Evolutionary conservation across 2,797 vertebrate species (phyloP).

Genomic region (Phalanger gymnotis): DNA sequence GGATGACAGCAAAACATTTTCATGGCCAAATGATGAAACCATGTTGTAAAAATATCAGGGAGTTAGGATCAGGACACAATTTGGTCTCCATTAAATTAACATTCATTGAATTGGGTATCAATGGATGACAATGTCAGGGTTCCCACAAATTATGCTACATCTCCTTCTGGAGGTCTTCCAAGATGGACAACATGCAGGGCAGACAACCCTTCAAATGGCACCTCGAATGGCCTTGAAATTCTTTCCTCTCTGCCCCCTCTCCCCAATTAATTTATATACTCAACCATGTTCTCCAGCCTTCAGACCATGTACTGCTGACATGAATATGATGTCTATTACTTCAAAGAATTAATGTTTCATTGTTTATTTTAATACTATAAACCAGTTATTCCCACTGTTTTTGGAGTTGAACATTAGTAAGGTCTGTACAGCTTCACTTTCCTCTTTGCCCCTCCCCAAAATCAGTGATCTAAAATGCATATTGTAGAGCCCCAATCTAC

Average conservation of each 20-base stretch:
- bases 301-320: background rate
- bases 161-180: background rate
- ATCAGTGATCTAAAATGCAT: background rate
- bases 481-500: background rate
- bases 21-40: background rate
- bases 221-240: background rate
- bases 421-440: constrained; percentile 14
- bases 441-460: background rate
- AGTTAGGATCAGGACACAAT: background rate
- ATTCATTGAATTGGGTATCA: background rate
- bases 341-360: background rate
- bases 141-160: background rate
- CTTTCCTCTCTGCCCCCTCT: background rate
- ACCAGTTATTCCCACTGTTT: background rate
- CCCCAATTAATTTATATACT: background rate
- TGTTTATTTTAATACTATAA: background rate
- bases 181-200: background rate
- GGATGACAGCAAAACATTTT: background rate
- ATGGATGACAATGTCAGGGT: background rate
- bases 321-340: background rate
- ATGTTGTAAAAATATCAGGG: background rate
- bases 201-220: background rate
- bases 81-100: background rate
- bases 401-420: background rate
- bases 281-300: background rate